Base-by-base conservation (phyloP, 2,113 vertebrate species). In the Lasiurus cinereus region DNA sequence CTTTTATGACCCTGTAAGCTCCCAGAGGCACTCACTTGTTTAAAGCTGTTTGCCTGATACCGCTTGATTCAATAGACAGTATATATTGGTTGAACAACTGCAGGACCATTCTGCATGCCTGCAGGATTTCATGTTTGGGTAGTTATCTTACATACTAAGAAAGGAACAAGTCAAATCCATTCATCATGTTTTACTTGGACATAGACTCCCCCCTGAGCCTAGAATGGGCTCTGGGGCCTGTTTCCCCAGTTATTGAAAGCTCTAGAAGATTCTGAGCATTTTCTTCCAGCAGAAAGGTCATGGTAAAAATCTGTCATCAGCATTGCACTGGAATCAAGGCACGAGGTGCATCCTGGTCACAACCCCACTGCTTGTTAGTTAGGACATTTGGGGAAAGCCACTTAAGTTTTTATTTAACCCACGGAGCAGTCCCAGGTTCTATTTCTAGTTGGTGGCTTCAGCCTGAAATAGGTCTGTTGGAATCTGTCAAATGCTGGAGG, bases 391-490 rank as follows among this genome's bases (percentile, higher is more conserved):
- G 3, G 6, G 36, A 33, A 80, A 95, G 31, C 43, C 64, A 78
- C 27, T 84, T 70, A 36, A 27, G 39, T 59, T 90, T 90, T 92
- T 56, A 46, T 54, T 72, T 27, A 59, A 2, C 10, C 48, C 33
- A 36, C 54, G 39, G 15, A 66, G 54, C 48, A 83, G 82, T 56
- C 22, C 3, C 27, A 48, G 54, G 52, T 91, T 31, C 11, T 72
- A 24, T 74, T 92, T 82, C 66, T 3, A 83, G 24, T 69, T 62
- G 69, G 83, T 82, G 11, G 6, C 52, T 91, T 70, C 29, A 59
- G 46, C 19, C 33, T 79, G 29, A 95, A 83, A 82, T 39, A 64
- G 29, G 1, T 69, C 88, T 89, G n/a, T 94, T 76, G 85, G 50
- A 85, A 79, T 77, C 82, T 78, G 36, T 90, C 46, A 16, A 39